These are phyloP conservation scores for Bagarius yarrelli DNA, from an alignment of 2,113 vertebrate species.

Conservation along the genomic window DNA sequence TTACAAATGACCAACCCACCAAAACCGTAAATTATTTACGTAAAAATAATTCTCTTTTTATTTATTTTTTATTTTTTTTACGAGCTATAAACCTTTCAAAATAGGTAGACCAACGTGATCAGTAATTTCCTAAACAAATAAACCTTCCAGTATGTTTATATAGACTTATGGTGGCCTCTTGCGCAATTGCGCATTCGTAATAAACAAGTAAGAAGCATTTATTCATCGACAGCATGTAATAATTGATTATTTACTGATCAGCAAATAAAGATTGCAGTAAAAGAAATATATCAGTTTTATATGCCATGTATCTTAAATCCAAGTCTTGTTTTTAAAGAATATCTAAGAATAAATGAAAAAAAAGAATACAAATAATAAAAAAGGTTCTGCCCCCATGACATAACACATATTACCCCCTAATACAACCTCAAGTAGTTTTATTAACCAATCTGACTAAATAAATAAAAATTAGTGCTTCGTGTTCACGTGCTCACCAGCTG, in stretches of 20 bases:
- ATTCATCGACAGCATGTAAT: too few relatives aligned
- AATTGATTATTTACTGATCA: too few relatives aligned
- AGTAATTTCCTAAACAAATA: not conserved
- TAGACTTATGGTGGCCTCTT: not conserved
- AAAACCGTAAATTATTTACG: not conserved
- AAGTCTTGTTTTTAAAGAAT: too few relatives aligned
- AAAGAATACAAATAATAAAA: too few relatives aligned
- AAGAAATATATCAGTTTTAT: not conserved
- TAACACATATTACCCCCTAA: too few relatives aligned
- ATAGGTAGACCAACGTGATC: not conserved
- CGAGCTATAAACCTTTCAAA: not conserved
- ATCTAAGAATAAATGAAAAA: too few relatives aligned
- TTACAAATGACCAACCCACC: not conserved
- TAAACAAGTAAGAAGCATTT: not conserved
- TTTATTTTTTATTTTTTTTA: not conserved
- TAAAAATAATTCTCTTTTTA: not conserved
- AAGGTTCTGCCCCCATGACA: too few relatives aligned
- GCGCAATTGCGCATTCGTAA: not conserved
- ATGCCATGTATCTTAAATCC: too few relatives aligned
- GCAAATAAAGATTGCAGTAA: not conserved
- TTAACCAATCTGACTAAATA: too few relatives aligned
- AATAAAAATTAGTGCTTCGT: constrained; percentile 51
- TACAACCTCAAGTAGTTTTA: too few relatives aligned
- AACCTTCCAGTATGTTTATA: not conserved
- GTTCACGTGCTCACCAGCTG: constrained; percentile 52